Evolutionary conservation across 1,140 invertebrate genomes (phyloP), one percentile per base, ranked within the genome.

Genomic region (Diorhabda carinulata): DNA sequence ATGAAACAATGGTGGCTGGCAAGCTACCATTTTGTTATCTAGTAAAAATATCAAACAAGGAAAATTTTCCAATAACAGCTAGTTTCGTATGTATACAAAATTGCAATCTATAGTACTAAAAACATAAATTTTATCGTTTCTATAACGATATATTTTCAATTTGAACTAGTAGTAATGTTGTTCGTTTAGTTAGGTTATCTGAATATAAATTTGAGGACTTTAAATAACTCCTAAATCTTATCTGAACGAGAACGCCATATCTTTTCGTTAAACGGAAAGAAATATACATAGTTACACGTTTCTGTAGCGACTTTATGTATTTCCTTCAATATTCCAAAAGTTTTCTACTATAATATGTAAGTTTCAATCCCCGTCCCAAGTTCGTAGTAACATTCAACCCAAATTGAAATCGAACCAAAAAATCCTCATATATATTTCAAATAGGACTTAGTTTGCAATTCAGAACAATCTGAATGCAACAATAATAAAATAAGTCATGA

Each of bases 401-500:
- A 52, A 4, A 52, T 52, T 52, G 47, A 52, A 52, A 52, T 52
- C 47, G 47, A 52, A 52, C 47, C 47, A 52, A 52, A 52, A 25
- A 52, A 52, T 52, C 47, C 47, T 52, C 47, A n/a, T 52, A 52
- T 52, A 52, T 52, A 52, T 52, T 52, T 52, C 47, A 52, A 52
- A 64, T 10, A 64, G 9, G 52, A 63, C 61, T 63, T 45, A 45
- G 42, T 45, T 43, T 62, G 40, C 61, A 62, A 62, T 62, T 66
- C 64, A 58, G 62, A 68, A 61, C 64, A 61, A 58, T 63, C 67
- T 60, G 64, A 72, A 72, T 72, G 62, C 67, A 66, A 72, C 66
- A 72, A 71, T 71, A 68, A 72, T 72, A 72, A 72, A 72, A 71
- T 68, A 68, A 68, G 66, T 72, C 69, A 70, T 70, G 69, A 61